Base-by-base conservation (phyloP, 2,113 vertebrate species). In the Pelvicachromis taeniatus region DNA sequence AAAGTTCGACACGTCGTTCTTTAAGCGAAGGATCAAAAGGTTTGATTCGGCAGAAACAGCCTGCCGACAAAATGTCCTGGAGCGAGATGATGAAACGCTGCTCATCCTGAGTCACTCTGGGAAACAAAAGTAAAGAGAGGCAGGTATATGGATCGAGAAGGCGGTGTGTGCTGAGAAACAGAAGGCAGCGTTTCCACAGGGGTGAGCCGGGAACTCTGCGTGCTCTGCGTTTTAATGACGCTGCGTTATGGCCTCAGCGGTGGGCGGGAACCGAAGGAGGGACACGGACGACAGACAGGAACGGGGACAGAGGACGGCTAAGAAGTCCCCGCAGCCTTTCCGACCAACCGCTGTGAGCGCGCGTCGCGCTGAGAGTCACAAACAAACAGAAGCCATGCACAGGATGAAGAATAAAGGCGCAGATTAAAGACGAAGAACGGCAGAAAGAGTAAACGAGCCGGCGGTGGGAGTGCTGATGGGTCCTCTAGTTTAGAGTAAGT, bases 61-160 rank as follows among this genome's bases (percentile, higher is more conserved):
- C 65, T 3, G 65, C 31, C 17, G 55, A 78, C 65, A 53, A 48
- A 75, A 83, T 14, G 65, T 80, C 26, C 68, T 50, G 68, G 68
- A 75, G 68, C 26, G 1, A 78, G 53, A 77, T 23, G 88, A 87
- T 84, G 84, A 86, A 70, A 68, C 38, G 77, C 81, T 38, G 77
- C 68, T 52, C 8, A 6, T 50, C 63, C 82, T 21, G 48, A 84
- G 77, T 16, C 77, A 48, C 38, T 63, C 82, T 52, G 86, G 82
- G 58, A 84, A 78, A 58, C 58, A 81, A 88, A 58, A 78, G 53
- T 7, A 35, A 70, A 58, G 40, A 70, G 4, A 33, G n/a, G 11
- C 8, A 48, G 21, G 68, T 29, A 14, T 4, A 52, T 52, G 45
- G 68, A 48, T 48, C 0, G 26, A 31, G 45, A 50, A 50, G 65